Base-by-base conservation (phyloP, 2,113 vertebrate genomes). In the Calonectris borealis region DNA sequence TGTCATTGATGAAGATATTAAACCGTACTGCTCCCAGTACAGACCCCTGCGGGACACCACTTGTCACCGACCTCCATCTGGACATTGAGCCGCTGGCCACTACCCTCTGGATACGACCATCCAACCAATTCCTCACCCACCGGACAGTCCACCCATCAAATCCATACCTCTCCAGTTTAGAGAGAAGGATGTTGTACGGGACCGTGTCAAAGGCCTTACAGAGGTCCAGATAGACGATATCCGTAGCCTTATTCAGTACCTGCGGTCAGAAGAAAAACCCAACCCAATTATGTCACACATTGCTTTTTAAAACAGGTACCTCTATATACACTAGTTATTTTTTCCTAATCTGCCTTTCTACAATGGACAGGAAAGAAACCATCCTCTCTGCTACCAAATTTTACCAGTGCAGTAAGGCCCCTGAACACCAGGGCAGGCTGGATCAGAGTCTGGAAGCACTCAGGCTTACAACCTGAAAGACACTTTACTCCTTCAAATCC, bases 151-250 rank as follows among this genome's bases (percentile, higher is more conserved):
- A 75, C 19, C 32, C 49, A 83, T 27, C 66, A 64, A 90, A 80
- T 32, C 44, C 6, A 0, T 16, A 5, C 9, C 15, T 51, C 68
- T 80, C 34, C 21, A 58, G 36, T 18, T 78, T 6, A 49, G 26
- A 75, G 42, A 65, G 36, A 65, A 79, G 34, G 22, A 70, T 49
- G 14, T 24, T 79, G 22, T 42, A n/a, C 11, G 42, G 16, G 25
- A 31, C 48, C 3, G 0, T 19, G 48, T 48, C 36, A 90, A 86
- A 93, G 66, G 55, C 19, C 38, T 70, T 83, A 60, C 3, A 64
- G 36, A 64, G 54, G 54, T 73, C 19, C 49, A 64, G 21, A 49
- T 1, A 3, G 6, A 68, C 0, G 0, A 75, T 12, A 79, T 42
- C 42, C 1, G 7, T 32, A 64, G 49, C 34, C 22, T 83, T 65